Evolutionary conservation across 2,113 vertebrate genomes (phyloP), one percentile per base, ranked within the genome.

Genomic region (Orthonyx spaldingii): DNA sequence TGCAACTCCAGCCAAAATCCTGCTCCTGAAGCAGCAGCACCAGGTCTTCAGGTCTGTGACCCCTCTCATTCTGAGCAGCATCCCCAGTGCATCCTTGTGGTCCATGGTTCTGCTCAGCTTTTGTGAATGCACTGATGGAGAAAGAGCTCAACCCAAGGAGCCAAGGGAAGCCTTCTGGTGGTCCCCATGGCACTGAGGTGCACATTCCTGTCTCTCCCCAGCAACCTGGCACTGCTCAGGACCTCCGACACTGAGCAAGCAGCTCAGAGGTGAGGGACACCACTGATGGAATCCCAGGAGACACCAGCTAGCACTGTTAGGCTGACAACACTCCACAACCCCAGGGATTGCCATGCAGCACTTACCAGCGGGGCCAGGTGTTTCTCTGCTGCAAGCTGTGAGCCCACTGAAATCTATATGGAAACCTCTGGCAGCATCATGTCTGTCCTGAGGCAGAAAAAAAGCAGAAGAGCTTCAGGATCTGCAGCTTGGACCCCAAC

Each of bases 391-490:
- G 49, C 88, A 35, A 64, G 50, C 65, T n/a, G 74, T 35, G 78
- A 88, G 46, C 91, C 85, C 6, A 4, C 55, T 1, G 5, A 84
- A 68, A 91, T n/a, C 53, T 8, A 1, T 2, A 33, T 0, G 7
- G 81, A 90, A 86, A 68, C 61, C 35, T 80, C 84, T 1, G 0
- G 53, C 70, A 83, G 19, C 7, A 1, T 32, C 78, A 39, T 2
- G 10, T 79, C 14, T 1, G 46, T n/a, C 89, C 94, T 95, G 65
- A 74, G 42, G 21, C 78, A 63, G 50, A 77, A 85, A 21, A 77
- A 87, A 93, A 94, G 81, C 50, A 86, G 57, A 59, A 76, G 17
- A 92, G 50, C n/a, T 87, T 96, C 78, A 91, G 47, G 63, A 93
- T 35, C 75, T 69, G 55, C 75, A 72, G 74, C 87, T 20, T 5